phyloP scores from a whole-genome alignment of 2,113 vertebrate species.

The Perccottus glenii region DNA sequence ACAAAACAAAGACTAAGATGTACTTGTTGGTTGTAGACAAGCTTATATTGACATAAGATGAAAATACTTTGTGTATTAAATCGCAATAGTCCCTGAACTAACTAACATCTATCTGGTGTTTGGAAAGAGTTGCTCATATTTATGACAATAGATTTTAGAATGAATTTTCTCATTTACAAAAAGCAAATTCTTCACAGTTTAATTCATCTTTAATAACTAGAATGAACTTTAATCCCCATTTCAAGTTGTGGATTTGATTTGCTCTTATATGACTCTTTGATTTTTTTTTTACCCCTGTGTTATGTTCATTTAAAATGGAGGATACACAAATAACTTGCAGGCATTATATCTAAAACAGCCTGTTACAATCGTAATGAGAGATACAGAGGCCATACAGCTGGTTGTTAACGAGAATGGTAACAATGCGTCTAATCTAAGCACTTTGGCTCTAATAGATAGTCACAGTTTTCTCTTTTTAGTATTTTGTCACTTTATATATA shows the following conservation, averaged over 20 bases:
- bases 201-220: too few species aligned
- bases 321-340: constrained; percentile 25
- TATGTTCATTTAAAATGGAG: constrained; percentile 5
- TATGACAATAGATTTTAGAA: constrained; percentile 12
- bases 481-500: constrained; percentile 25
- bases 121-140: constrained; percentile 13
- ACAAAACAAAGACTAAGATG: background rate
- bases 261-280: background rate
- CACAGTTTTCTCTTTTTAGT: constrained; percentile 31
- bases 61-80: constrained; percentile 1
- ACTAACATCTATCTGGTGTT: background rate
- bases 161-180: background rate
- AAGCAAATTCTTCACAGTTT: too few species aligned
- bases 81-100: background rate
- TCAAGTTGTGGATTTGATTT: too few species aligned
- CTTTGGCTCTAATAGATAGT: constrained; percentile 31
- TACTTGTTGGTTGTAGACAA: background rate
- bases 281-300: background rate
- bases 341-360: constrained; percentile 23
- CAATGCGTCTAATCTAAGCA: constrained; percentile 25
- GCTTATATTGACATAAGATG: background rate
- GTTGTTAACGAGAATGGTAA: constrained; percentile 28
- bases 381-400: constrained; percentile 5
- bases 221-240: too few species aligned
- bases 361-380: background rate